Conservation (phyloP, 2,113 vertebrate genomes). For the Amblyopsis rosae region DNA sequence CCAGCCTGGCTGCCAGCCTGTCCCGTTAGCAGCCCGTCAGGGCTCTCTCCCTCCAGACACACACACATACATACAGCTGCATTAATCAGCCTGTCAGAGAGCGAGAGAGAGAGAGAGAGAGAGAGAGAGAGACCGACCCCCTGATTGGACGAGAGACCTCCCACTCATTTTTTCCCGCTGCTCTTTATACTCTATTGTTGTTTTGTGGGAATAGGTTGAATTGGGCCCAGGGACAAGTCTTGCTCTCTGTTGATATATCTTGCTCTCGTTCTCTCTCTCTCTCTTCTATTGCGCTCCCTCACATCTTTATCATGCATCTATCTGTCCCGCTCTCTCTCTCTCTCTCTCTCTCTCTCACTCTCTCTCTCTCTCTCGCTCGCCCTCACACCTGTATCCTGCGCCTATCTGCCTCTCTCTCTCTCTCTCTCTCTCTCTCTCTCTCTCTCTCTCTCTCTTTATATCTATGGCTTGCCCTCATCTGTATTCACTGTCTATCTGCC, state of each 20-base stretch:
- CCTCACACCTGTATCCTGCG: not conserved
- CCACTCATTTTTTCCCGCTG: constrained; percentile 35
- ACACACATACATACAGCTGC: constrained; percentile 36
- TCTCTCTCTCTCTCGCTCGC: not conserved
- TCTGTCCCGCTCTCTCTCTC: constrained; percentile 48
- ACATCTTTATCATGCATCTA: constrained; percentile 42
- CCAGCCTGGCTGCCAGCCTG: constrained; percentile 1
- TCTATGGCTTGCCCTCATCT: not conserved
- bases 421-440: not conserved
- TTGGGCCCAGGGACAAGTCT: constrained; percentile 33
- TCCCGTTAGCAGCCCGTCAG: not conserved
- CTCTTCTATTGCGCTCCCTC: constrained; percentile 44
- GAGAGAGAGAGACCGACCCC: not conserved
- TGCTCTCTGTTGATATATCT: constrained; percentile 36
- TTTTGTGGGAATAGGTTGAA: constrained; percentile 39
- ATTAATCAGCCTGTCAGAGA: constrained; percentile 51
- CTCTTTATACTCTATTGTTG: constrained; percentile 59
- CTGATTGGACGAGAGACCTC: constrained; percentile 73
- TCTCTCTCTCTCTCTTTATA: not conserved
- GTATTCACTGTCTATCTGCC: not conserved
- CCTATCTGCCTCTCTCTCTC: not conserved
- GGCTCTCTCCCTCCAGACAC: not conserved
- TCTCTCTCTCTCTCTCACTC: constrained; percentile 31
- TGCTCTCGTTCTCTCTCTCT: constrained; percentile 35
- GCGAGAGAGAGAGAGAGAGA: constrained; percentile 19